Conservation (phyloP, 2,888 invertebrate species). For the Tortricodes alternella region DNA sequence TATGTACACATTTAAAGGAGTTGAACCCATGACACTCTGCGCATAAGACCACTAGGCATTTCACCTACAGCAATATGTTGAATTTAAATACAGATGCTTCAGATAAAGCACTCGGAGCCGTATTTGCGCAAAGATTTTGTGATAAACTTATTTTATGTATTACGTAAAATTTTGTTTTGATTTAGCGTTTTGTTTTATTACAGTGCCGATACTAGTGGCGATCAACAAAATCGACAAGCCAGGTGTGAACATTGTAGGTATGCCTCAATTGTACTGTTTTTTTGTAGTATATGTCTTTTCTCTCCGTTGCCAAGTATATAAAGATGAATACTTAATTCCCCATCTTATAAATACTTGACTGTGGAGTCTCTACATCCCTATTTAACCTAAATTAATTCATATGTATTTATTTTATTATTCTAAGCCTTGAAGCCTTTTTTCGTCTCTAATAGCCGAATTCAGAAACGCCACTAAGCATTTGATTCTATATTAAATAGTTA, state of each 20-base stretch:
- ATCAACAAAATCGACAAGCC: slow-evolving; percentile 99
- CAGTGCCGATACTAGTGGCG: slow-evolving; percentile 97
- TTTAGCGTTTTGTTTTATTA: slow-evolving; percentile 47
- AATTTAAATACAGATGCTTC: neutral
- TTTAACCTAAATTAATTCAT: too few species aligned
- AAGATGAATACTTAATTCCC: neutral
- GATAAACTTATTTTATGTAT: neutral
- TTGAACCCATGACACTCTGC: too few species aligned
- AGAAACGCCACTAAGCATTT: too few species aligned
- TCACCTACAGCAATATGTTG: too few species aligned
- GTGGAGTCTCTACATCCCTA: too few species aligned
- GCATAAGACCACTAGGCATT: too few species aligned
- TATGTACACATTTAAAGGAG: too few species aligned
- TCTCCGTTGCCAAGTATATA: neutral
- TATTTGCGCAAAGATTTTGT: neutral
- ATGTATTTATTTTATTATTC: too few species aligned
- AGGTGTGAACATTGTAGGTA: slow-evolving; percentile 92
- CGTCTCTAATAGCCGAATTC: too few species aligned
- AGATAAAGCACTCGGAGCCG: neutral
- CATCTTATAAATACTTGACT: too few species aligned
- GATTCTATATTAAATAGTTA: too few species aligned
- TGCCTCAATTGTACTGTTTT: slow-evolving; percentile 56
- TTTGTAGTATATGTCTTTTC: slow-evolving; percentile 24
- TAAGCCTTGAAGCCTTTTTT: too few species aligned
- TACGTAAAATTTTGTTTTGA: neutral